phyloP scores from a whole-genome alignment of 1,140 invertebrate species.

The Ips nitidus region DNA sequence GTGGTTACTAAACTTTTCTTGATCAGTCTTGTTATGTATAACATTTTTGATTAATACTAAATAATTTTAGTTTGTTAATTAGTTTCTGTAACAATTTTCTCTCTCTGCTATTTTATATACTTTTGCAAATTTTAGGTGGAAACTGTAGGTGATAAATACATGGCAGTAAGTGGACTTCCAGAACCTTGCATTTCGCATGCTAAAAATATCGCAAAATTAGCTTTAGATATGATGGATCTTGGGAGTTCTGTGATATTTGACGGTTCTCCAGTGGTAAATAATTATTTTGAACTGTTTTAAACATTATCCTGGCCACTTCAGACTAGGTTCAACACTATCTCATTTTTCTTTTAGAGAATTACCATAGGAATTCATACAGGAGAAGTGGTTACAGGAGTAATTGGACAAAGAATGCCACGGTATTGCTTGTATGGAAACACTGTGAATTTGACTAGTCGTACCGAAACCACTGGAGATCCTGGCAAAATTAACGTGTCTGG shows the following conservation, averaged over 20 bases:
- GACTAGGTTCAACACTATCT: not conserved
- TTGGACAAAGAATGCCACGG: constrained; percentile 95
- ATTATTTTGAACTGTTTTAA: not conserved
- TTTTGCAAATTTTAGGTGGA: constrained; percentile 73
- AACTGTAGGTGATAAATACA: constrained; percentile 99
- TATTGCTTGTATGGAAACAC: constrained; percentile 98
- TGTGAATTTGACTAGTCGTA: constrained; percentile 92
- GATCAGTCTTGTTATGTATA: too few relatives aligned
- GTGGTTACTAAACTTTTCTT: too few relatives aligned
- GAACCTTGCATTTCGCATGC: constrained; percentile 90
- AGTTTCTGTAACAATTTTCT: too few relatives aligned
- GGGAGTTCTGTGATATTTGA: constrained; percentile 84
- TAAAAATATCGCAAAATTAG: constrained; percentile 87
- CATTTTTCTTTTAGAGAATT: constrained; percentile 67
- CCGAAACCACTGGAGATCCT: constrained; percentile 89
- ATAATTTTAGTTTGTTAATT: too few relatives aligned
- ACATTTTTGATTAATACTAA: too few relatives aligned
- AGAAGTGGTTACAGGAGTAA: constrained; percentile 94
- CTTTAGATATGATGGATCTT: constrained; percentile 95
- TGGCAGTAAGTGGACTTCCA: constrained; percentile 96
- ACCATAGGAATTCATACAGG: constrained; percentile 96
- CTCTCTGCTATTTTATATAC: too few relatives aligned
- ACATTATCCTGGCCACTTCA: not conserved
- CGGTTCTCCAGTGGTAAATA: constrained; percentile 79
- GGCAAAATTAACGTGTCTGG: constrained; percentile 94